Evolutionary conservation across 2,113 vertebrate species (phyloP), one percentile per base, ranked within the genome.

Genomic region (Colistium nudipinnis): DNA sequence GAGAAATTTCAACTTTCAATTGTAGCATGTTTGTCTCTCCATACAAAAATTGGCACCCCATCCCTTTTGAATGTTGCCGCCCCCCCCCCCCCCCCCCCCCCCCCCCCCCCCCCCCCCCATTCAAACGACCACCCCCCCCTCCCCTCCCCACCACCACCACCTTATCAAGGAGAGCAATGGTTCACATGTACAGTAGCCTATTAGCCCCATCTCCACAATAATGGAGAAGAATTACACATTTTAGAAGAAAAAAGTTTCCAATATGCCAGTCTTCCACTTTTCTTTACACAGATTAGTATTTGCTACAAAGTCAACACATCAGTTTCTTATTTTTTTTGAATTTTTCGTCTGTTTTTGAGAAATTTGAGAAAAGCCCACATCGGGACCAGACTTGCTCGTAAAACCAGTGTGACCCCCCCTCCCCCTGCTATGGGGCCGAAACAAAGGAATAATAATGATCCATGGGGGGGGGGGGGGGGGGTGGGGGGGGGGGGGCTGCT

Each of bases 331-430:
- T 27, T 76, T n/a, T n/a, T n/a, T n/a, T n/a, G n/a, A n/a, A n/a
- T n/a, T n/a, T n/a, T n/a, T n/a, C n/a, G n/a, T n/a, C n/a, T 84
- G 62, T 56, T 56, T 60, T 56, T 81, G 70, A 82, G 81, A 88
- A 91, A 88, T 75, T 83, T 86, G 87, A 91, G 86, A 89, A n/a
- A 81, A 87, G 80, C 84, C 85, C 88, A 88, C 77, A 85, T 72
- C 69, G 80, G 86, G 82, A 82, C 74, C 75, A 52, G 69, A 87
- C 69, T 49, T 82, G 55, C 66, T 74, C 76, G 77, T 76, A 83
- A 87, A 81, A 65, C 80, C 64, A 54, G 55, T 22, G 64, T 14
- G 41, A 68, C 25, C 57, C 73, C 24, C 67, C 25, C 57, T 70
- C 24, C 67, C 27, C 0, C 13, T 25, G 61, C 62, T 27, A 43